Conservation (phyloP, 2,113 vertebrate species). For the Coregonus clupeaformis region DNA sequence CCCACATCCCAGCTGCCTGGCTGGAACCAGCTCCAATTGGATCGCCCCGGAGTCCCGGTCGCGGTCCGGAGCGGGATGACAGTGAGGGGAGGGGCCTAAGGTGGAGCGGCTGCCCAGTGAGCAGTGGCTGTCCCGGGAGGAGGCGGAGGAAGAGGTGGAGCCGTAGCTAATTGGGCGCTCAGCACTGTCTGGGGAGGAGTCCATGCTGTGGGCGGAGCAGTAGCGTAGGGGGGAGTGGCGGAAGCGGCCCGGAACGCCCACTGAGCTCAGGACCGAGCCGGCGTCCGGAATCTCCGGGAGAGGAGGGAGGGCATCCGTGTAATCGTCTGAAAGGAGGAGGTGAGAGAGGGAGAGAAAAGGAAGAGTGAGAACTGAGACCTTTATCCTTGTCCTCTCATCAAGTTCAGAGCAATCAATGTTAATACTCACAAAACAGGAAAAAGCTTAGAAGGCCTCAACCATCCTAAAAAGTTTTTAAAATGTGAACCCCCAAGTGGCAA, state of each 20-base stretch:
- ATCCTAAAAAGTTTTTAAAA: no score
- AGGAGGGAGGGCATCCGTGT: conserved; percentile 77
- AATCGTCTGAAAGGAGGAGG: conserved; percentile 76
- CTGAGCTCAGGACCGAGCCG: conserved; percentile 69
- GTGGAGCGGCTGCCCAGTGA: conserved; percentile 91
- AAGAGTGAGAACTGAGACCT: no score
- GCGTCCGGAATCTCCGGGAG: conserved; percentile 75
- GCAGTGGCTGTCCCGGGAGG: conserved; percentile 94
- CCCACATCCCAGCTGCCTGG: conserved; percentile 76
- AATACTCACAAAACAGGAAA: no score
- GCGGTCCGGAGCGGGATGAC: conserved; percentile 81
- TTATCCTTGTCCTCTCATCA: no score
- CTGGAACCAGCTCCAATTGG: conserved; percentile 87
- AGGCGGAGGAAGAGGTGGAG: conserved; percentile 95
- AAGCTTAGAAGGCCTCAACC: background rate
- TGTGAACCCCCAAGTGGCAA: no score
- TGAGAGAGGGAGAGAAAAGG: conserved; percentile 7
- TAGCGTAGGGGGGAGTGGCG: conserved; percentile 63
- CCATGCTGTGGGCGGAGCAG: conserved; percentile 83
- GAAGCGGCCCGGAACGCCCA: conserved; percentile 65
- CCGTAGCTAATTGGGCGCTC: conserved; percentile 95
- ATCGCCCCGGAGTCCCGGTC: conserved; percentile 90
- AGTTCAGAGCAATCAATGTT: no score
- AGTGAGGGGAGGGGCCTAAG: conserved; percentile 81
- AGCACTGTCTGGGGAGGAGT: conserved; percentile 81